These are phyloP conservation scores for Venturia canescens DNA, from an alignment of 1,140 invertebrate genomes.

Conservation along the genomic window DNA sequence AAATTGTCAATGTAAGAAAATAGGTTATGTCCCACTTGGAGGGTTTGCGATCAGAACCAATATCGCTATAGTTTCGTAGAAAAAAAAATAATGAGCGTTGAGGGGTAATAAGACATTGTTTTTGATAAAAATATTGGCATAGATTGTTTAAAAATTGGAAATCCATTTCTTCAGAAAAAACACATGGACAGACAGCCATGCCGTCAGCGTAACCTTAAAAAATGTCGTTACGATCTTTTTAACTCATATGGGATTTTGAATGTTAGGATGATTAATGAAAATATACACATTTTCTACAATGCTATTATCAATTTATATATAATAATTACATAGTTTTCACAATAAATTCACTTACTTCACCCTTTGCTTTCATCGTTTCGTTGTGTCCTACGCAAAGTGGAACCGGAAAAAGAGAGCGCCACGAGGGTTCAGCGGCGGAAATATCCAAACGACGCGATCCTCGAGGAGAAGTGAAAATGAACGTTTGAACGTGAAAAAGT, in stretches of 20 bases:
- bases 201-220: constrained; percentile 33
- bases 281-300: background rate
- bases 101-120: background rate
- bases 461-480: background rate
- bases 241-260: background rate
- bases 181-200: constrained; percentile 47
- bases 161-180: background rate
- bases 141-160: background rate
- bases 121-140: background rate
- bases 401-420: constrained; percentile 59
- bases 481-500: background rate
- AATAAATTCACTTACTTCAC: constrained; percentile 65
- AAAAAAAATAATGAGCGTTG: background rate
- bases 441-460: background rate
- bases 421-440: constrained; percentile 22
- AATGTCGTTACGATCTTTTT: background rate
- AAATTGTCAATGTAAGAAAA: background rate
- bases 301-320: constrained; percentile 31
- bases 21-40: background rate
- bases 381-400: constrained; percentile 37
- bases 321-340: constrained; percentile 45
- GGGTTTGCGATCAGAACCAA: background rate
- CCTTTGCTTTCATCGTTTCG: constrained; percentile 66
- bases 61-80: background rate
- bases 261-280: too few relatives aligned